Evolutionary conservation across 1,140 invertebrate species (phyloP), one percentile per base, ranked within the genome.

Genomic region (Andricus grossulariae): DNA sequence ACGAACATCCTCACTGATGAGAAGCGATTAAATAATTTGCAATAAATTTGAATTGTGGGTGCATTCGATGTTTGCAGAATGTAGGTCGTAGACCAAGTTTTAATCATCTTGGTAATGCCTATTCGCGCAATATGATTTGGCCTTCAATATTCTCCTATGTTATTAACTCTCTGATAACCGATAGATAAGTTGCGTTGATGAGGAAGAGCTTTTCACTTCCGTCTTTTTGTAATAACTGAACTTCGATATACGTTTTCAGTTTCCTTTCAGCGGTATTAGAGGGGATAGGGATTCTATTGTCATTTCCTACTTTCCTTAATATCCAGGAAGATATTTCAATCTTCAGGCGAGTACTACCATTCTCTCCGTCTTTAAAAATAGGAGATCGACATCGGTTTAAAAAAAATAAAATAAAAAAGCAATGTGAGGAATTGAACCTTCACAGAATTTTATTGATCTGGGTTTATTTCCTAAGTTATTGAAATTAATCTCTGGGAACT

Each of bases 301-400:
- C 21, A 60, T 60, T 60, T 60, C 57, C 57, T 60, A 11, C 57
- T 32, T 60, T 32, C 25, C 57, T 32, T 21, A 32, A 60, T 60
- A 60, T 60, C 57, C 3, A 60, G 57, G 25, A 60, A 60, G 57
- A 60, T 60, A 60, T 60, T 60, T 60, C 57, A 60, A 60, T 60
- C 57, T 60, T 60, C 21, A 60, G 57, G 21, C 18, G n/a, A 55
- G n/a, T 55, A 45, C 39, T 45, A 45, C 8, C 10, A 45, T 45
- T 45, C 39, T 45, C 39, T 10, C 10, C 39, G 39, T 11, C 39
- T 45, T 45, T 45, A 11, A 45, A 11, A 45, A 11, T 45, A 45
- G 39, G 10, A 45, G 39, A 45, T 45, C 39, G 39, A 11, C 39
- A 8, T 45, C 10, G 10, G 10, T 45, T 8, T 10, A 7, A 45